These are phyloP conservation scores for Circaetus gallicus DNA, from an alignment of 2,113 vertebrate species.

Conservation along the genomic window DNA sequence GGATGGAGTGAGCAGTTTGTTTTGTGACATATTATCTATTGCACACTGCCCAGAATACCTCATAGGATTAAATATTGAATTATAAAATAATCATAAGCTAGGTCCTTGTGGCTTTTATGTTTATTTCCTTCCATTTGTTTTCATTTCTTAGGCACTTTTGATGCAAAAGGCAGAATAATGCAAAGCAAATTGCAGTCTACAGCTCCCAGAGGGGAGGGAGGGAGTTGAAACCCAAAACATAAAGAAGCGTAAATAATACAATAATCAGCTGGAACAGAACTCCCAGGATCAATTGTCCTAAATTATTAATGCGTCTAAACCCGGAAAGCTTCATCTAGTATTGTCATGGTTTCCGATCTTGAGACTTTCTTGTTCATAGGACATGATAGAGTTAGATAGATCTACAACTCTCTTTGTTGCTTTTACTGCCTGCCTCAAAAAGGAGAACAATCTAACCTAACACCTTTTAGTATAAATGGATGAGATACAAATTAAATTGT, in stretches of 20 bases:
- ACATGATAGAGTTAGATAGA: background rate
- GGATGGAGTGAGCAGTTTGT: background rate
- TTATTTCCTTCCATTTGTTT: conserved; percentile 49
- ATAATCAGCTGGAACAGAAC: conserved; percentile 33
- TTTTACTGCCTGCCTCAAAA: background rate
- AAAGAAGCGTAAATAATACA: conserved; percentile 29
- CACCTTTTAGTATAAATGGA: background rate
- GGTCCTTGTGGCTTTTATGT: background rate
- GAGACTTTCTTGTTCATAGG: background rate
- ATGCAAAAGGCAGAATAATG: conserved; percentile 32
- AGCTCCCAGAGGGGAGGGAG: background rate
- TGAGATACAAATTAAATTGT: background rate
- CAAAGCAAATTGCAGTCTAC: conserved; percentile 17
- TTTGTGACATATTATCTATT: background rate
- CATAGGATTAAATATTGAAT: conserved; percentile 30
- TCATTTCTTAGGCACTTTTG: conserved; percentile 35
- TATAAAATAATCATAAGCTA: conserved; percentile 10
- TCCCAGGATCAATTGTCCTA: conserved; percentile 26
- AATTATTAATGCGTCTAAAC: conserved; percentile 27
- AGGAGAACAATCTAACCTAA: background rate
- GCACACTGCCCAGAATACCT: background rate
- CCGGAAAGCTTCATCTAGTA: background rate
- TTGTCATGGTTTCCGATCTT: background rate
- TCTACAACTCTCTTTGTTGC: background rate
- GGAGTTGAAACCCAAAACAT: background rate